A percentile compares a stretch with the other conserved stretches of the same genome.
phyloP scores from a whole-genome alignment of 2,888 invertebrate genomes.

The Sphaeridia pumilis region DNA sequence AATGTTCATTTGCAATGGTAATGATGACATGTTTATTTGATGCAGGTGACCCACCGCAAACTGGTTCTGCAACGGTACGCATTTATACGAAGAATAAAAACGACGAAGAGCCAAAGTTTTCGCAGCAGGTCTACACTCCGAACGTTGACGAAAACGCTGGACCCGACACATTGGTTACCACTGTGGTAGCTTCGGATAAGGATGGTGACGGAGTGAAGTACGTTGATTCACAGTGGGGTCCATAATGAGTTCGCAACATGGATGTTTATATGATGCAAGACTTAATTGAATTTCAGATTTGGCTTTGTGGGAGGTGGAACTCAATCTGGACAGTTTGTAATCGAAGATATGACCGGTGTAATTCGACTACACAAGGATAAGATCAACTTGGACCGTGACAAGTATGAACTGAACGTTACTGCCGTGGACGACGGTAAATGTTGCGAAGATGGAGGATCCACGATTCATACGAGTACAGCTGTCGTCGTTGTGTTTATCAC shows the following conservation, averaged over 20 bases:
- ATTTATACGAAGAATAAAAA: slow-evolving; percentile 97
- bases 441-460: slow-evolving; percentile 76
- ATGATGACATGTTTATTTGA: neutral
- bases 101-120: slow-evolving; percentile 93
- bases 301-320: slow-evolving; percentile 70
- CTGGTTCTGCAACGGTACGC: slow-evolving; percentile 83
- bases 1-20: too few relatives aligned
- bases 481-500: slow-evolving; percentile 93
- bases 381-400: slow-evolving; percentile 78
- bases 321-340: slow-evolving; percentile 77
- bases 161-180: slow-evolving; percentile 86
- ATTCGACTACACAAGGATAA: slow-evolving; percentile 77
- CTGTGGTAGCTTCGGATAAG: slow-evolving; percentile 92
- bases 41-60: slow-evolving; percentile 71
- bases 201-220: slow-evolving; percentile 93
- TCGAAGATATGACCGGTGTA: slow-evolving; percentile 89
- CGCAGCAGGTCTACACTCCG: slow-evolving; percentile 90
- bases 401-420: slow-evolving; percentile 91
- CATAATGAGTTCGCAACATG: too few relatives aligned
- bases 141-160: slow-evolving; percentile 94
- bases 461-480: slow-evolving; percentile 84
- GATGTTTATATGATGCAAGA: too few relatives aligned
- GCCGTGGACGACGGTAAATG: slow-evolving; percentile 97
- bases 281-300: slow-evolving; percentile 40
- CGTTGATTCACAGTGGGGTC: too few relatives aligned